Base-by-base conservation (phyloP, 1,140 invertebrate genomes). In the Ceratina calcarata region DNA sequence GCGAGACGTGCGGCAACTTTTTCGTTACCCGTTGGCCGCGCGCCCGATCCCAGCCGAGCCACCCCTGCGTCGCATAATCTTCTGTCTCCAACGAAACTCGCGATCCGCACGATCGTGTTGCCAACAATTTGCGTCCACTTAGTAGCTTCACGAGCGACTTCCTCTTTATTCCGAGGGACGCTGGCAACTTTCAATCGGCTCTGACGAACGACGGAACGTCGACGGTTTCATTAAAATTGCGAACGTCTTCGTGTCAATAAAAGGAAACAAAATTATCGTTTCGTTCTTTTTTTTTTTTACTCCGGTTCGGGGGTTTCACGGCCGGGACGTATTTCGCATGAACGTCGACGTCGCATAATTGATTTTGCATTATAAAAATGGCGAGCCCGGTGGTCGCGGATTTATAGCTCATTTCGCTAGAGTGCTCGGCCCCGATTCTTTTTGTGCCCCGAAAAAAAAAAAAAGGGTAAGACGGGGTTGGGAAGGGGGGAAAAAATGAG, bases 291-390 rank as follows among this genome's bases (percentile, higher is more conserved):
- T 2, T 37, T 6, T 2, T 6, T 37, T 2, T 37, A 6, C 32
- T 37, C 2, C 6, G 32, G 6, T 37, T 6, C 32, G 32, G 32
- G 32, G 32, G 6, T 37, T 37, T 37, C 32, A 37, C 32, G 32
- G 32, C 32, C 32, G 32, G n/a, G n/a, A n/a, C n/a, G n/a, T n/a
- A n/a, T n/a, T n/a, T n/a, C n/a, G n/a, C n/a, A n/a, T n/a, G 32
- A 8, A 7, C 49, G 13, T 3, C 27, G 64, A 62, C 69, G 75
- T 55, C 60, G 79, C 68, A 72, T 85, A 85, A 85, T 81, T 85
- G 78, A 78, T 84, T 84, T 84, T 81, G 72, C 78, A 81, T 81
- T 85, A 85, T 84, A 71, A 81, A 78, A 84, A 84, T 53, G 78
- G 78, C 68, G 64, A 67, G 60, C 53, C 64, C 55, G 58, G 58